These are phyloP conservation scores for Drosophila picticornis DNA, from an alignment of 2,888 invertebrate genomes.

Conservation along the genomic window DNA sequence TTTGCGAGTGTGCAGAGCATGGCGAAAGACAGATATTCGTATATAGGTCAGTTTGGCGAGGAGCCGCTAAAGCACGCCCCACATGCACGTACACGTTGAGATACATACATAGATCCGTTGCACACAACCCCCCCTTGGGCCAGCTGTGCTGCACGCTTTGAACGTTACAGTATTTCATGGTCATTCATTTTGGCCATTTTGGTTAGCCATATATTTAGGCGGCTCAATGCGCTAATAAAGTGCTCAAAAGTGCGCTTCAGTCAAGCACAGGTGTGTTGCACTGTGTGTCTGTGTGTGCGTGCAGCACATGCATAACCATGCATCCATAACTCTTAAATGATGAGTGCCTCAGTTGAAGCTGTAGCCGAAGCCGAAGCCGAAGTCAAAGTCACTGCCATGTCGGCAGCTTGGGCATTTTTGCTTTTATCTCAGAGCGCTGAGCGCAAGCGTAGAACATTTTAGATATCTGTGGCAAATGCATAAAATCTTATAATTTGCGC, in stretches of 20 bases:
- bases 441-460: constrained; percentile 55
- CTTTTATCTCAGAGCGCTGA: constrained; percentile 67
- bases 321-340: constrained; percentile 67
- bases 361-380: constrained; percentile 8
- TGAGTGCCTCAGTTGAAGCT: constrained; percentile 41
- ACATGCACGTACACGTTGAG: constrained; percentile 6
- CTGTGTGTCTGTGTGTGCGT: constrained; percentile 56
- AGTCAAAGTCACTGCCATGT: constrained; percentile 41
- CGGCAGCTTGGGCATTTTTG: constrained; percentile 71
- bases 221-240: constrained; percentile 64
- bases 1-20: constrained; percentile 2
- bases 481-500: constrained; percentile 82
- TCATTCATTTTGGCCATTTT: constrained; percentile 65
- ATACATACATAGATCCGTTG: not conserved
- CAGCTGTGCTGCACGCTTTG: constrained; percentile 51
- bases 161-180: constrained; percentile 46
- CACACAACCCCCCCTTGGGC: constrained; percentile 32
- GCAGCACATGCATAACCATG: constrained; percentile 74
- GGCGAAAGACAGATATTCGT: constrained; percentile 15
- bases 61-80: constrained; percentile 46
- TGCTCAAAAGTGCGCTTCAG: constrained; percentile 51
- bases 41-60: constrained; percentile 48
- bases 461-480: constrained; percentile 80
- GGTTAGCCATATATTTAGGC: constrained; percentile 63
- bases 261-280: constrained; percentile 7